Evolutionary conservation across 37 sponge, comb jelly and placozoan species (phyloP).

Genomic region (Ephydatia muelleri): DNA sequence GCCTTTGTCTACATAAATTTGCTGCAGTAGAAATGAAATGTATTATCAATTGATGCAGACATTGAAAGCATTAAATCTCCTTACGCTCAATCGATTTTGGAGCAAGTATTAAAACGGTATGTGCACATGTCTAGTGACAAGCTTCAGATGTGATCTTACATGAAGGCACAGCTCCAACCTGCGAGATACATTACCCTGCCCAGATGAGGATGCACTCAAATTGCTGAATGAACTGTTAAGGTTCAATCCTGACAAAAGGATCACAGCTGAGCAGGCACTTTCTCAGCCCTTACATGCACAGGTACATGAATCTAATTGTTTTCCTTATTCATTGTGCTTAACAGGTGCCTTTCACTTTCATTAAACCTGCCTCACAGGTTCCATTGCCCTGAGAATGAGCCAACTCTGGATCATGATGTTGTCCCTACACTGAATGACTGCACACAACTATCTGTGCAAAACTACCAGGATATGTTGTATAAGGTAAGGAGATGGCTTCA

Average conservation of each 20-base stretch:
- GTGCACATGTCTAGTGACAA: neutral
- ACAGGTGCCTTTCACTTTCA: neutral
- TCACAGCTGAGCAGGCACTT: conserved; percentile 72
- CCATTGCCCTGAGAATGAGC: conserved; percentile 64
- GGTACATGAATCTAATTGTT: conserved; percentile 9
- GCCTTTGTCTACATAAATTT: neutral
- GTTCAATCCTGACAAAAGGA: conserved; percentile 85
- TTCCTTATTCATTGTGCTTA: neutral
- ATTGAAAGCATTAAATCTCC: conserved; percentile 77
- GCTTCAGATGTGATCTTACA: neutral
- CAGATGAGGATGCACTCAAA: conserved; percentile 62
- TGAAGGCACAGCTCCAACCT: conserved; percentile 45
- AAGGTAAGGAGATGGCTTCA: conserved; percentile 35
- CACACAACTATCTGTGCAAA: conserved; percentile 68
- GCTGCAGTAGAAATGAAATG: too few species aligned
- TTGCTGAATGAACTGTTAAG: conserved; percentile 73
- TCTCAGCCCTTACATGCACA: conserved; percentile 66
- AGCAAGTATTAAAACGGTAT: conserved; percentile 61
- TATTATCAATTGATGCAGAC: conserved; percentile 35
- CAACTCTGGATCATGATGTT: conserved; percentile 66
- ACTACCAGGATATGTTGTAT: conserved; percentile 86
- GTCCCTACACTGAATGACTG: conserved; percentile 84
- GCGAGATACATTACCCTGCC: conserved; percentile 40
- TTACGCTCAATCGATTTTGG: conserved; percentile 71
- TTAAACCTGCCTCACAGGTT: conserved; percentile 33